Conservation (phyloP, 2,888 invertebrate species). For the Yponomeuta malinellus region DNA sequence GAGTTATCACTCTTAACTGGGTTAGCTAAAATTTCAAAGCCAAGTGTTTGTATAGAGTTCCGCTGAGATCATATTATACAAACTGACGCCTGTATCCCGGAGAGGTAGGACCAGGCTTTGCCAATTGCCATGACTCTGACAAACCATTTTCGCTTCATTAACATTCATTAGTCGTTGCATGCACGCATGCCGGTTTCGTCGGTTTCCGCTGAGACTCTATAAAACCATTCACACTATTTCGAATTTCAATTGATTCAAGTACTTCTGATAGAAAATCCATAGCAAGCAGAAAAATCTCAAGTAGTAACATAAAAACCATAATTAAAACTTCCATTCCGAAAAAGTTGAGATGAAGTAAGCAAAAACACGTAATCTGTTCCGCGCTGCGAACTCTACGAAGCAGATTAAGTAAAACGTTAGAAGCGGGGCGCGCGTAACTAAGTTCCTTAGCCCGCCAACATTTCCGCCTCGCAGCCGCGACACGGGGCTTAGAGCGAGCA, state of each 20-base stretch:
- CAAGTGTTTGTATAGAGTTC: too few species aligned
- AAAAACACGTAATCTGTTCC: slow-evolving; percentile 15
- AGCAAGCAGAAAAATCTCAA: background rate
- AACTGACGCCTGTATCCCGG: too few species aligned
- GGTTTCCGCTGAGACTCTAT: too few species aligned
- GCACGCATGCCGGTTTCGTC: too few species aligned
- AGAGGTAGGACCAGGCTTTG: too few species aligned
- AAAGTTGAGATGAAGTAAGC: slow-evolving; percentile 11
- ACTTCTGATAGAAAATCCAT: background rate
- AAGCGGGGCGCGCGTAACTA: slow-evolving; percentile 20
- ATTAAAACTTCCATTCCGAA: slow-evolving; percentile 12
- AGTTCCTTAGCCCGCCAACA: slow-evolving; percentile 26
- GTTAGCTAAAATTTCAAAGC: too few species aligned
- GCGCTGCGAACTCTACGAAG: slow-evolving; percentile 16
- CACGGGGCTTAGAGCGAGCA: slow-evolving; percentile 30
- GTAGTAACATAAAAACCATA: slow-evolving; percentile 3
- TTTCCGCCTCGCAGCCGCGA: slow-evolving; percentile 24
- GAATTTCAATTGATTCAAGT: background rate
- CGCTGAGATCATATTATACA: too few species aligned
- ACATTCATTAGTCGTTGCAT: too few species aligned
- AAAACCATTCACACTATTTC: too few species aligned
- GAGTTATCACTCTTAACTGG: too few species aligned
- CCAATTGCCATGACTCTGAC: too few species aligned
- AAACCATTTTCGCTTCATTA: too few species aligned
- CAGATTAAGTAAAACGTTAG: slow-evolving; percentile 28